Evolutionary conservation across 2,113 vertebrate genomes (phyloP).

Genomic region (Eublepharis macularius): DNA sequence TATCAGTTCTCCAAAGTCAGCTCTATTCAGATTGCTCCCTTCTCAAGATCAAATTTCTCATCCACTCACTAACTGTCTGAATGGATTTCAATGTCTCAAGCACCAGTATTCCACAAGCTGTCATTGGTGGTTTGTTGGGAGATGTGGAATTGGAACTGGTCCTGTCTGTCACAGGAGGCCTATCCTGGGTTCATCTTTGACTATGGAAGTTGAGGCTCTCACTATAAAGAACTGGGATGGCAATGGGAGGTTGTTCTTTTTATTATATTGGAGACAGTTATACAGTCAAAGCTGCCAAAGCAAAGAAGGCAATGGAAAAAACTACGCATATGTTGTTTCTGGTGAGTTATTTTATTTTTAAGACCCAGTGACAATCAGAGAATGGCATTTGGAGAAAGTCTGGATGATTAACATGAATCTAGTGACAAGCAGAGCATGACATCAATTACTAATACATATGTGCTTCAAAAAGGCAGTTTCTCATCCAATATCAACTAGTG

Average conservation of each 20-base stretch:
- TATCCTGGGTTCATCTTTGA: no score
- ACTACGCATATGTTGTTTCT: background rate
- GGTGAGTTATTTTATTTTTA: background rate
- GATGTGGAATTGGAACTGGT: no score
- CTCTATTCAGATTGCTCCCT: no score
- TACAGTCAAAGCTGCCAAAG: background rate
- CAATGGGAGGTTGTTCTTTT: background rate
- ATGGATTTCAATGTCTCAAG: no score
- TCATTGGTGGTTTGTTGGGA: no score
- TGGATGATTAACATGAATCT: conserved; percentile 8
- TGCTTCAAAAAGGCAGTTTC: conserved; percentile 4
- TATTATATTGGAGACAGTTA: background rate
- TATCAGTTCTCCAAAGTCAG: no score
- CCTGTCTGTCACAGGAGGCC: no score
- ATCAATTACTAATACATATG: conserved; percentile 1
- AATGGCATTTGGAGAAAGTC: background rate
- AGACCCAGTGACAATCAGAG: background rate
- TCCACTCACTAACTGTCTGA: no score
- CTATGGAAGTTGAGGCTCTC: no score
- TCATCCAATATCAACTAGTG: background rate
- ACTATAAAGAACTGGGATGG: no score
- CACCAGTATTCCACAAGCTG: no score
- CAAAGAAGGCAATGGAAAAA: background rate
- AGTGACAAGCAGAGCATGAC: background rate
- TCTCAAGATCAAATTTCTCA: no score